Evolutionary conservation across 2,113 vertebrate species (phyloP).

Genomic region (Urocitellus parryii): DNA sequence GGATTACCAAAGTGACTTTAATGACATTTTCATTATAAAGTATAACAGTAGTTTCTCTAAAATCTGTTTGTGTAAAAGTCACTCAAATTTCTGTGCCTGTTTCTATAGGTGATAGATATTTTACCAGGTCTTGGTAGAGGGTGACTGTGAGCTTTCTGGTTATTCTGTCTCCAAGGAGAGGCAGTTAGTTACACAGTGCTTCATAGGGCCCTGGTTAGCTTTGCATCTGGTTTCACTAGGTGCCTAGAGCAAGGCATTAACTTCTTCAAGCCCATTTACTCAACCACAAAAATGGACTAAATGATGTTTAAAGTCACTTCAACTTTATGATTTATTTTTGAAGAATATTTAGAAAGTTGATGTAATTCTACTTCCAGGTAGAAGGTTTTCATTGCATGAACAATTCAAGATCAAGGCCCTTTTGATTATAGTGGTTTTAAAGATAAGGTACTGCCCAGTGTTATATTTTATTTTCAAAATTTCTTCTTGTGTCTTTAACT

Average conservation of each 20-base stretch:
- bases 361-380: neutral
- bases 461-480: constrained; percentile 51
- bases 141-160: neutral
- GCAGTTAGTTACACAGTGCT: neutral
- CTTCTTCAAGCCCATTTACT: neutral
- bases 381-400: constrained; percentile 34
- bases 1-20: constrained; percentile 28
- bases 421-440: constrained; percentile 39
- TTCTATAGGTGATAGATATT: neutral
- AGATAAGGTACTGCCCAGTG: neutral
- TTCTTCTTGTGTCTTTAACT: constrained; percentile 25
- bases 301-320: neutral
- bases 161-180: neutral
- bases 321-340: neutral
- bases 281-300: neutral
- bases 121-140: neutral
- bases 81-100: neutral
- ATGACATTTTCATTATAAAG: constrained; percentile 19
- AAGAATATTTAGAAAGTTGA: constrained; percentile 43
- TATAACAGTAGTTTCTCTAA: constrained; percentile 10
- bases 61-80: neutral
- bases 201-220: neutral
- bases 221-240: constrained; percentile 4
- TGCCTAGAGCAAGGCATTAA: neutral
- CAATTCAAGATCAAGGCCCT: neutral